Conservation (phyloP, 2,797 vertebrate species). For the Bradypodion ventrale region DNA sequence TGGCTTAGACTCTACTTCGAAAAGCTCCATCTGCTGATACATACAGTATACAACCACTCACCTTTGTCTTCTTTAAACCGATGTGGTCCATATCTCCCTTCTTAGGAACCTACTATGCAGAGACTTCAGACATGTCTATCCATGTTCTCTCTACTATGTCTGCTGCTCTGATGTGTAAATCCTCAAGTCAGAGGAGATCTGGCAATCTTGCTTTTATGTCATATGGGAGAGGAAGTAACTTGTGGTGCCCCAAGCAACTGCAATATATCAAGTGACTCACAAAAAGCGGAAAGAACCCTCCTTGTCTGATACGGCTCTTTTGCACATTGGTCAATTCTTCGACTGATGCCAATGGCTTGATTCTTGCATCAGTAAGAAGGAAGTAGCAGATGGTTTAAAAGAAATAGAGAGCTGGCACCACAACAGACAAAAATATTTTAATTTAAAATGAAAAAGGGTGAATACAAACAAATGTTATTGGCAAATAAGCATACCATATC, state of each 20-base stretch:
- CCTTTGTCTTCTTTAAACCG: not conserved
- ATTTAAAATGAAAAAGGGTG: not conserved
- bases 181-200: not conserved
- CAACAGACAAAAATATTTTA: not conserved
- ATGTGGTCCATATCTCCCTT: not conserved
- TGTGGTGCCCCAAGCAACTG: constrained; percentile 6
- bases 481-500: not conserved
- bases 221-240: not conserved
- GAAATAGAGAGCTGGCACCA: not conserved
- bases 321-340: not conserved
- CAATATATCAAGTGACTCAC: constrained; percentile 11
- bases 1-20: no score
- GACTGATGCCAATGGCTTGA: not conserved
- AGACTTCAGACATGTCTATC: not conserved
- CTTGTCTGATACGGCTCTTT: not conserved
- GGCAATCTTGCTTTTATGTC: not conserved
- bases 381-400: not conserved
- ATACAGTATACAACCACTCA: not conserved
- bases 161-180: no score
- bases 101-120: not conserved
- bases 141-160: not conserved
- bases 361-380: not conserved
- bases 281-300: no score
- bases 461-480: not conserved
- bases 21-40: not conserved